phyloP scores from a whole-genome alignment of 2,113 vertebrate species.

The Saccopteryx bilineata region DNA sequence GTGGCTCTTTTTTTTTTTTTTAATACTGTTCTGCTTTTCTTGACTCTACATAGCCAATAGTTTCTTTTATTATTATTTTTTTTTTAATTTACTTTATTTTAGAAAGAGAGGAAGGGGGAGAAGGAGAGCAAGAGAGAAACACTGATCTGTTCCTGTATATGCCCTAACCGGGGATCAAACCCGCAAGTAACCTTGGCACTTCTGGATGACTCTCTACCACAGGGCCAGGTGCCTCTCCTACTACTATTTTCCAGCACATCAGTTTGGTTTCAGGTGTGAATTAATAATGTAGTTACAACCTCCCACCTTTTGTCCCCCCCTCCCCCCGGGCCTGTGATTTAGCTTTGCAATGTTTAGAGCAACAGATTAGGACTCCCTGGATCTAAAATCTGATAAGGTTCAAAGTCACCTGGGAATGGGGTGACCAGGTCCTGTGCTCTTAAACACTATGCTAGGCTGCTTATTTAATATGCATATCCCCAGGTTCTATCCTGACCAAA shows the following conservation, averaged over 20 bases:
- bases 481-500: not conserved
- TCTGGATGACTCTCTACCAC: too few species aligned
- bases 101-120: too few species aligned
- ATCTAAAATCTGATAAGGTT: not conserved
- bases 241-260: not conserved
- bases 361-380: too few species aligned
- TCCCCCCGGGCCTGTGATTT: not conserved
- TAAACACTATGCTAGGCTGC: not conserved
- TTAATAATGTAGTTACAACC: not conserved
- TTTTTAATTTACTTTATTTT: too few species aligned
- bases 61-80: too few species aligned
- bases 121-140: too few species aligned
- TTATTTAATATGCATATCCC: not conserved
- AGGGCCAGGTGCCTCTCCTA: too few species aligned
- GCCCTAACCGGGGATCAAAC: too few species aligned
- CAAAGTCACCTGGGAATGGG: not conserved
- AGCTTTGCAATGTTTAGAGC: not conserved
- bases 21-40: not conserved
- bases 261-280: not conserved
- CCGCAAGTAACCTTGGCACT: too few species aligned
- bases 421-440: not conserved
- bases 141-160: too few species aligned
- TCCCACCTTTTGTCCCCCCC: not conserved
- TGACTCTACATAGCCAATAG: too few species aligned
- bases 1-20: not conserved